Base-by-base conservation (phyloP, 2,888 invertebrate species). In the Drosophila eohydei region DNA sequence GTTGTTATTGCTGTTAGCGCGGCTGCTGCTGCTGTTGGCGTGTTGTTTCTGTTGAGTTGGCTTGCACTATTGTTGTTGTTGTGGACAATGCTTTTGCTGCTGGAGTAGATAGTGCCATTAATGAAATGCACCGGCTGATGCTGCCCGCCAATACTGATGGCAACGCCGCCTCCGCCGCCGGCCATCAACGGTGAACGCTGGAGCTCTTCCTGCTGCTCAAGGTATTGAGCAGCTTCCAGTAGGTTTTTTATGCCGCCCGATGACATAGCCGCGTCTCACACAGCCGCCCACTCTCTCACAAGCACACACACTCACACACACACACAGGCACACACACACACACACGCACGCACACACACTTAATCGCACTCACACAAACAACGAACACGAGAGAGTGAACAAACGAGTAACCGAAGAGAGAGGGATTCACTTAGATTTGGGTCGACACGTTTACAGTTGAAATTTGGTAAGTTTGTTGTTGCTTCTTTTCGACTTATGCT, bases 161-260 rank as follows among this genome's bases (percentile, higher is more conserved):
- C 44, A 43, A 55, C 44, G 36, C 40, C 58, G 41, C 12, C 64
- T 32, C 34, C 59, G 9, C 59, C 68, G 46, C 30, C 70, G 52
- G 34, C 43, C 48, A 71, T 48, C 60, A 69, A 80, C 30, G 89
- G 86, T 38, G 88, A 82, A 67, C 78, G 63, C 66, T 89, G 71
- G 41, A 73, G 67, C 80, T 90, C 80, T 79, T 92, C 92, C 76
- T 91, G 91, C 88, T 90, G 88, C 88, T 92, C 93, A 85, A 93
- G 59, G 78, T 64, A 92, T 59, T 90, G 78, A 88, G 93, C 93
- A 88, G 93, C 93, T 83, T 90, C 75, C 56, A 92, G 76, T 74
- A 93, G 91, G 78, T 85, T 75, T 68, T 85, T 87, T 74, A 93
- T 83, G 84, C 75, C 71, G 65, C 44, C 67, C 69, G 74, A 78